Base-by-base conservation (phyloP, 2,113 vertebrate species). In the Eurystomus gularis region DNA sequence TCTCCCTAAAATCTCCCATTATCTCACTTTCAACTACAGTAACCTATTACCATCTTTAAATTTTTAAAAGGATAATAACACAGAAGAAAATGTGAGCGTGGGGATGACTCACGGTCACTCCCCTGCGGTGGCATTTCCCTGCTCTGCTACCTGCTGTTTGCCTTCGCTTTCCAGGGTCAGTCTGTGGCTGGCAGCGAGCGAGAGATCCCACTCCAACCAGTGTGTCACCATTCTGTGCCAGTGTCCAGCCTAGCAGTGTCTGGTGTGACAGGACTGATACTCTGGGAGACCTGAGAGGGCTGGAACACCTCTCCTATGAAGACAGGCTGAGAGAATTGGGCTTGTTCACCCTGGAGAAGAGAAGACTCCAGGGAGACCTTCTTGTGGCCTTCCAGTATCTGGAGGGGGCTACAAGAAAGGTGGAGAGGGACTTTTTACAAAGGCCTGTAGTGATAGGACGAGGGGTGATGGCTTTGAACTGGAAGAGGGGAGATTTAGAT, bases 41-140 rank as follows among this genome's bases (percentile, higher is more conserved):
- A 82, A 71, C 64, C 54, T 85, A 80, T 80, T 82, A 61, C 33
- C 17, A 42, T 26, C 61, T 94, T 90, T 71, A 89, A 90, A 82
- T 92, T 96, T 94, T 80, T 62, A 78, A 91, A 86, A 81, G 60
- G 40, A 61, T 85, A 86, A 85, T 84, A 92, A 82, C 10, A 25
- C 71, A 69, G 78, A 37, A 86, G 51, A 68, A 87, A 87, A 68
- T 42, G 35, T 57, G 49, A 55, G n/a, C 1, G 1, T 66, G 68
- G 44, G 40, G 48, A 54, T 86, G 66, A 78, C 42, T 86, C 62
- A 37, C 0, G 2, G 31, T 26, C 76, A 42, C 29, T 70, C 82
- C 73, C 54, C 49, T 85, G n/a, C 46, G 10, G 15, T 35, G 40
- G 40, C 66, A 48, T 85, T 64, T 87, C 65, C 44, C 40, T n/a